Percentiles rank a stretch among this genome's conserved stretches.
phyloP scores from a whole-genome alignment of 2,888 invertebrate species.

The Hedychridium roseum region DNA sequence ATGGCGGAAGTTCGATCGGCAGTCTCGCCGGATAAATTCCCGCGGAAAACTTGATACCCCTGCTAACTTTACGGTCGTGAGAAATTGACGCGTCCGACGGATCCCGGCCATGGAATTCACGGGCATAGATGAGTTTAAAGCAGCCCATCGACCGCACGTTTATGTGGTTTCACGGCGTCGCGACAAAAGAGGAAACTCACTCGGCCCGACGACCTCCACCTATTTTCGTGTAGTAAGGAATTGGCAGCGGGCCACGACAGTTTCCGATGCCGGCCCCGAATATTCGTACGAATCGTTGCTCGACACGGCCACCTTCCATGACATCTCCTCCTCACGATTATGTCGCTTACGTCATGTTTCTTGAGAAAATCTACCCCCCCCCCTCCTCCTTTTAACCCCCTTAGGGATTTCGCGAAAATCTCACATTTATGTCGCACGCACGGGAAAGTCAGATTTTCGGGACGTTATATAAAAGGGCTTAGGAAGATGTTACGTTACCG shows the following conservation, averaged over 20 bases:
- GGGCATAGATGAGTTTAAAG: conserved; percentile 14
- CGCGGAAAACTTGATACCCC: too few species aligned
- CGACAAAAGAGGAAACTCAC: conserved; percentile 20
- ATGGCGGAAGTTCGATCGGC: too few species aligned
- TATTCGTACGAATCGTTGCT: conserved; percentile 3
- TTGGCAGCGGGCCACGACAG: conserved; percentile 44
- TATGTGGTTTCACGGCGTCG: conserved; percentile 29
- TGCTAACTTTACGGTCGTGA: too few species aligned
- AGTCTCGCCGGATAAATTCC: too few species aligned
- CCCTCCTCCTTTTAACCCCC: too few species aligned
- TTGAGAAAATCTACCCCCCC: conserved; percentile 25
- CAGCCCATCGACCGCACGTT: conserved; percentile 31
- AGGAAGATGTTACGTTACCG: too few species aligned
- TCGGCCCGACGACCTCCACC: conserved; percentile 45
- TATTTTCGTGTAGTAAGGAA: conserved; percentile 49
- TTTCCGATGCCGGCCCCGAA: conserved; percentile 32
- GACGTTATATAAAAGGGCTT: too few species aligned
- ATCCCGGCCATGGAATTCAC: neutral
- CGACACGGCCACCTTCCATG: conserved; percentile 19
- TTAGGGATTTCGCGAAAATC: too few species aligned
- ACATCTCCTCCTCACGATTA: conserved; percentile 31
- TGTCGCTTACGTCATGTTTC: conserved; percentile 36
- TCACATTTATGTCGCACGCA: too few species aligned
- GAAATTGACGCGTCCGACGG: too few species aligned
- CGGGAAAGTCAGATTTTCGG: too few species aligned